Conservation (phyloP, 2,888 invertebrate species). For the Amphipoea oculea region DNA sequence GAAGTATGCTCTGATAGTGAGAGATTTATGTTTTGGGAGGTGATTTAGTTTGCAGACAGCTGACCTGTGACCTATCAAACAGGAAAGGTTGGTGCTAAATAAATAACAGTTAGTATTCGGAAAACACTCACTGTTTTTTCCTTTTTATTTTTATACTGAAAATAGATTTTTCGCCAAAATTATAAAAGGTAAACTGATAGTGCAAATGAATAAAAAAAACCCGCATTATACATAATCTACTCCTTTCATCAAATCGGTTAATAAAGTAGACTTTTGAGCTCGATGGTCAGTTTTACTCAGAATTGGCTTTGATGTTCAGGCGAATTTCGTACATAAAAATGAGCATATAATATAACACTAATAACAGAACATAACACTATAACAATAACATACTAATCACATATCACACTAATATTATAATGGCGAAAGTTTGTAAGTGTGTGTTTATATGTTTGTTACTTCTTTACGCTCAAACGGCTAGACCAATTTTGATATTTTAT, state of each 20-base stretch:
- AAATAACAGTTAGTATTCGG: neutral
- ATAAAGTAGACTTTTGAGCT: neutral
- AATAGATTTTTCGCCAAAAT: no score
- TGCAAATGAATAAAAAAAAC: neutral
- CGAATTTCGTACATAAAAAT: neutral
- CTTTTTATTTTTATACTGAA: neutral
- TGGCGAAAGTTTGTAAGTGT: no score
- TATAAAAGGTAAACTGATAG: neutral
- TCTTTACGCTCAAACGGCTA: no score
- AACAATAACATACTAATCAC: no score
- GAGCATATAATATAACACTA: no score
- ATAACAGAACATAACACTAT: no score
- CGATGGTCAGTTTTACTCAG: neutral
- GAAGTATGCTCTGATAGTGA: slow-evolving; percentile 28
- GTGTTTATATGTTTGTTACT: no score
- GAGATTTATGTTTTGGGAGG: slow-evolving; percentile 19
- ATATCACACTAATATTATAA: no score
- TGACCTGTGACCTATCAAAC: neutral
- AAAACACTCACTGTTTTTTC: neutral
- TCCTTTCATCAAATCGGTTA: neutral
- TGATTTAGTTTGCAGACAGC: neutral
- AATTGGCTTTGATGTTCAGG: neutral
- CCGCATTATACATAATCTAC: neutral
- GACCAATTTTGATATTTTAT: no score
- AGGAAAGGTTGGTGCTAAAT: neutral